Base-by-base conservation (phyloP, 2,888 invertebrate species). In the Machimus rusticus region DNA sequence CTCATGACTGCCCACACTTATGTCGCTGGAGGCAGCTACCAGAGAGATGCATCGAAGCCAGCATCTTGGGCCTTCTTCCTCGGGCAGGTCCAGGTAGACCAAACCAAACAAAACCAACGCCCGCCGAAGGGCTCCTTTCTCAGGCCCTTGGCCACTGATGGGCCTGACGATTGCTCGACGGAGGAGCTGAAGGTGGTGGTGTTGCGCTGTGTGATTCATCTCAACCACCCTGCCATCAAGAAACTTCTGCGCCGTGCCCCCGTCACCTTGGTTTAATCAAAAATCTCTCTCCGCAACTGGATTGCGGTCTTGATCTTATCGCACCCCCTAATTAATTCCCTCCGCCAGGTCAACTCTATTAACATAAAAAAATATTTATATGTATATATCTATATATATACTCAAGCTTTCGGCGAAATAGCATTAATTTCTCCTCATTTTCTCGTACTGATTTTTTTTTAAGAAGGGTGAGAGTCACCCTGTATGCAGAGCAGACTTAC, bases 1-100 rank as follows among this genome's bases (percentile, higher is more conserved):
- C 85, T 88, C 88, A 88, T 88, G 88, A 88, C 87, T 88, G 88
- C 88, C 88, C 87, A 87, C 88, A 88, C 88, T 87, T 88, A 86
- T 87, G 87, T 86, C 87, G 86, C 87, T 87, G 23, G 66, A 66
- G 66, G 57, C 78, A 78, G 78, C 86, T 79, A 78, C 78, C 66
- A 57, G 57, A 23, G 34, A 86, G 86, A 86, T 86, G 39, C 51
- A 86, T 86, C 86, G 39, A 12, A 2, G 12, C 43, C 16, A 39
- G 43, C 28, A 46, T 86, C 76, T 86, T 14, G 16, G 5, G 12
- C 23, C 55, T n/a, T n/a, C n/a, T n/a, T n/a, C n/a, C 28, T 66
- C 66, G 66, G 43, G 4, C 66, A 66, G 66, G 51, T 86, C 0
- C 66, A 66, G 66, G 51, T 86, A 46, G 4, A 86, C 79, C 66